Evolutionary conservation across 2,113 vertebrate species (phyloP).

Genomic region (Hemicordylus capensis): DNA sequence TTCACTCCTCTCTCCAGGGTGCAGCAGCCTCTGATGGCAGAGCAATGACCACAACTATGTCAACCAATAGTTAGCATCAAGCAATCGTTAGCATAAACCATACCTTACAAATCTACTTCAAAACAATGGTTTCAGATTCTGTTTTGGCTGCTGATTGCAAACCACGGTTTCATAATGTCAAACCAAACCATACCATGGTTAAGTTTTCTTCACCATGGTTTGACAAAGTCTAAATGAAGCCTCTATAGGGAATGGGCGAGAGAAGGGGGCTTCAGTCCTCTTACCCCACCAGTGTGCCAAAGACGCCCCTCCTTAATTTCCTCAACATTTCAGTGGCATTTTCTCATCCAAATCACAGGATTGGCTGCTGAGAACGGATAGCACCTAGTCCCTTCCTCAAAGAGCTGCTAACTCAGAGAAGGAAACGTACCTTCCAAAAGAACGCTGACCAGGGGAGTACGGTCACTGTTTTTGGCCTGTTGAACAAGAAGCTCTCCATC

Average conservation of each 20-base stretch:
- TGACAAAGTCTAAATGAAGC: too few species aligned
- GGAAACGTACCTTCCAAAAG: constrained; percentile 87
- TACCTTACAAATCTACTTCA: neutral
- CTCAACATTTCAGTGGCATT: neutral
- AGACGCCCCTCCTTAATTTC: neutral
- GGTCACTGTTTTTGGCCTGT: constrained; percentile 96
- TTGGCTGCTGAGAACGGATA: fast-evolving
- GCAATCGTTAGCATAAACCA: neutral
- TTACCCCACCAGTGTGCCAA: neutral
- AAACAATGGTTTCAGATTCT: neutral
- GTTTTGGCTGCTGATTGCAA: neutral
- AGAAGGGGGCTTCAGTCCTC: neutral
- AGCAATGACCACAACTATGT: neutral
- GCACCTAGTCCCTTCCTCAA: neutral
- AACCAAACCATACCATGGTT: neutral
- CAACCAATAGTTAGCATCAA: neutral
- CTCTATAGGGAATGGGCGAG: neutral
- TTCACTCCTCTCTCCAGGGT: neutral
- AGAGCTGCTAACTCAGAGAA: neutral
- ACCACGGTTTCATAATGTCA: neutral
- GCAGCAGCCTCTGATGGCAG: neutral
- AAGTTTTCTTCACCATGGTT: neutral
- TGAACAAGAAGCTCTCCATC: constrained; percentile 94
- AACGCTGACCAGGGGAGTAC: constrained; percentile 93
- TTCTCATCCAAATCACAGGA: neutral